Percentiles rank a stretch among this genome's conserved stretches.
phyloP scores from a whole-genome alignment of 2,797 vertebrate genomes.

The Cephalopachus bancanus region DNA sequence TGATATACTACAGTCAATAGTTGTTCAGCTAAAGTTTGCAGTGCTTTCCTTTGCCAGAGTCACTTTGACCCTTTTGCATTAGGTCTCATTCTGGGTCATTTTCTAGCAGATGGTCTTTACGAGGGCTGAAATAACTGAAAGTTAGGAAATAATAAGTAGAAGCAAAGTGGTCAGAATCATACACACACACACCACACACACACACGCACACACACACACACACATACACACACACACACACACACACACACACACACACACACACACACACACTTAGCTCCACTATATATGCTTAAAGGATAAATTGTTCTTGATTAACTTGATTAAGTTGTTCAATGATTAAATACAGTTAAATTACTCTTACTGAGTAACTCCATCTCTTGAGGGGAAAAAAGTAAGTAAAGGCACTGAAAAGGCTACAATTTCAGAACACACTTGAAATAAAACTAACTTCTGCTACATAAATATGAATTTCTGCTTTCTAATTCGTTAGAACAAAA shows the following conservation, averaged over 20 bases:
- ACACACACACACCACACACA: no score
- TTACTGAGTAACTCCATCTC: background rate
- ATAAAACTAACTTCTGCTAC: background rate
- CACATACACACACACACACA: no score
- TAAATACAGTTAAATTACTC: background rate
- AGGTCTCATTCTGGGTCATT: background rate
- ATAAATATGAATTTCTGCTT: background rate
- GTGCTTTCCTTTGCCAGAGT: background rate
- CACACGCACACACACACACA: no score
- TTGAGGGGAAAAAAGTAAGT: background rate
- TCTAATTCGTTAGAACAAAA: background rate
- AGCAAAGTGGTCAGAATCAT: background rate
- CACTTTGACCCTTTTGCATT: background rate
- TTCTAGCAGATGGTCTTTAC: background rate
- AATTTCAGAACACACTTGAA: background rate
- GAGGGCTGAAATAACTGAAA: background rate
- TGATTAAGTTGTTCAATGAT: background rate
- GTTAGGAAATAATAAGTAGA: background rate
- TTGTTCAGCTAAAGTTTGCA: background rate
- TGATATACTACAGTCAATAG: background rate
- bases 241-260: no score
- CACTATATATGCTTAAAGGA: background rate
- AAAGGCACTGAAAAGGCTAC: background rate
- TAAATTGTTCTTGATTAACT: background rate
- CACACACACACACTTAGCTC: no score